A percentile compares a stretch with the other conserved stretches of the same genome.
These are phyloP conservation scores for Siderastrea siderea DNA, from an alignment of 92 coral and sea anemone species.

Conservation along the genomic window DNA sequence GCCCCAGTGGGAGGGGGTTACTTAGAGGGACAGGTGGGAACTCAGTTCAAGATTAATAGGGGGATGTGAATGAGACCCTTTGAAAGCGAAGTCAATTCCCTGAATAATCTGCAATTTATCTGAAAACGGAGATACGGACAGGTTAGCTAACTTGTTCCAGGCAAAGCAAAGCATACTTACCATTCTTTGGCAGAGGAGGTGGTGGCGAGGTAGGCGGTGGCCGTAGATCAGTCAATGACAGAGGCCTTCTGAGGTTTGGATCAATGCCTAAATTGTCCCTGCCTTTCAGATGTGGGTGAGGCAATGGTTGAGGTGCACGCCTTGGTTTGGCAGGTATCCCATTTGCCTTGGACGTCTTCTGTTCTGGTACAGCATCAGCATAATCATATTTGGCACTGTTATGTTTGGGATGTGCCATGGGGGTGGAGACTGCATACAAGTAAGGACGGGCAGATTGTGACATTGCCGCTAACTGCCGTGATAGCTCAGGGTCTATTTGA, in stretches of 20 bases:
- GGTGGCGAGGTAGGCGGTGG: conserved; percentile 77
- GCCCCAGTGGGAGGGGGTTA: no score
- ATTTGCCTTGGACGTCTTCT: conserved; percentile 5
- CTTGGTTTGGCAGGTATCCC: neutral
- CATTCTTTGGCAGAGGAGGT: conserved; percentile 75
- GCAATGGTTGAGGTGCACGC: conserved; percentile 35
- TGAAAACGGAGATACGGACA: neutral
- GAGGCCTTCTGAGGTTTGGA: conserved; percentile 53
- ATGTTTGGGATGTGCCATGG: neutral
- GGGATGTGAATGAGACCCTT: no score
- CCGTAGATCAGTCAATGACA: conserved; percentile 79
- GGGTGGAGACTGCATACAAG: conserved; percentile 79
- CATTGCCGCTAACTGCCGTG: conserved; percentile 53
- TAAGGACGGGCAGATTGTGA: conserved; percentile 57
- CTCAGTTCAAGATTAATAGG: no score
- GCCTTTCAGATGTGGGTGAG: conserved; percentile 5
- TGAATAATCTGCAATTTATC: neutral
- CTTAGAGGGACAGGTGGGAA: no score
- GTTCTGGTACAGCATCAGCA: conserved; percentile 3
- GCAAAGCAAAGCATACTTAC: conserved; percentile 35
- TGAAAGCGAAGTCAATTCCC: no score
- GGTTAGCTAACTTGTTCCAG: neutral
- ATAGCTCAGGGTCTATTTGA: conserved; percentile 66
- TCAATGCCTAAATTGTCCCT: conserved; percentile 11
- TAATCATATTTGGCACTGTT: conserved; percentile 20